phyloP scores from a whole-genome alignment of 2,113 vertebrate species.

The Eclectus roratus region DNA sequence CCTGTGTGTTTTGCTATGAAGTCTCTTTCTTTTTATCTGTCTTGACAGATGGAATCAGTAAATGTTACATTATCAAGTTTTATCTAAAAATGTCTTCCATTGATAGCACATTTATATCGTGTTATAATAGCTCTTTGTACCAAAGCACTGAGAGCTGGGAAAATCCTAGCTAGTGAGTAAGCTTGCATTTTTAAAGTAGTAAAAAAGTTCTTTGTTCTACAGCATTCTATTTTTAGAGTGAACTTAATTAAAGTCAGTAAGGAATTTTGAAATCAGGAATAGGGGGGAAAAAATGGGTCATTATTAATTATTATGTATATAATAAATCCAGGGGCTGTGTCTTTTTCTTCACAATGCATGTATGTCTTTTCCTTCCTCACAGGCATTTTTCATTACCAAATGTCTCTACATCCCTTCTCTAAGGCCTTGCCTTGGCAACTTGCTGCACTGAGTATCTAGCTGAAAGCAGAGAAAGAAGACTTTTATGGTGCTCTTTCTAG shows the following conservation, averaged over 20 bases:
- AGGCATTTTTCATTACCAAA: conserved; percentile 43
- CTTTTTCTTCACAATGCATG: conserved; percentile 32
- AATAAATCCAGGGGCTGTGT: conserved; percentile 51
- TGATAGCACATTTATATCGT: conserved; percentile 36
- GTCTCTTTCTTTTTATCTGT: conserved; percentile 35
- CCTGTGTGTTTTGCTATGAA: conserved; percentile 48
- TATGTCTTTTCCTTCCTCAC: conserved; percentile 39
- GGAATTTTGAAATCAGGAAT: conserved; percentile 57
- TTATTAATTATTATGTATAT: conserved; percentile 69
- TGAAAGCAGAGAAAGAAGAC: background rate
- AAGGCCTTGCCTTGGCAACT: background rate
- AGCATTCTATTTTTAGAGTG: conserved; percentile 66
- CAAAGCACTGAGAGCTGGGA: conserved; percentile 47
- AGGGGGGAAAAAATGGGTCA: conserved; percentile 51
- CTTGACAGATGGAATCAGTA: conserved; percentile 64
- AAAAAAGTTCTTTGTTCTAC: conserved; percentile 69
- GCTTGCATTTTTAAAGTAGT: conserved; percentile 58
- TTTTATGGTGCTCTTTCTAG: background rate
- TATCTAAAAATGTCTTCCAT: conserved; percentile 67
- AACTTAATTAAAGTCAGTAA: conserved; percentile 70
- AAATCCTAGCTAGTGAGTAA: conserved; percentile 67
- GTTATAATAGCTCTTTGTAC: conserved; percentile 70
- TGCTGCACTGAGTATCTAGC: background rate
- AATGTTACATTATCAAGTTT: conserved; percentile 63
- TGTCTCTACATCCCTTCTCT: background rate